These are phyloP conservation scores for Bambusicola thoracicus DNA, from an alignment of 2,113 vertebrate genomes.

Conservation along the genomic window DNA sequence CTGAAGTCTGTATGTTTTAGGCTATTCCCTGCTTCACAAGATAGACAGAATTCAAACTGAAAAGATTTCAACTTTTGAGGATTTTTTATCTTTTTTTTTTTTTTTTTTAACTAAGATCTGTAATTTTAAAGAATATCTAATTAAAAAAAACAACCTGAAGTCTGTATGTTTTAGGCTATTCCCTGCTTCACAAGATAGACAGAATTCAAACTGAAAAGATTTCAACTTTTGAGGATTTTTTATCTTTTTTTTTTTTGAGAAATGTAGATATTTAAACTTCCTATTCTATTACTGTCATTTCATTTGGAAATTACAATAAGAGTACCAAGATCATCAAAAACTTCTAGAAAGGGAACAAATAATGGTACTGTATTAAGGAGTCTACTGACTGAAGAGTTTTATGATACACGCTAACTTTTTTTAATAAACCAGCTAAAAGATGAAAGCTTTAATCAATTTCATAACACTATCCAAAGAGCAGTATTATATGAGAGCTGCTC, in stretches of 20 bases:
- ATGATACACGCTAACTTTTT: neutral
- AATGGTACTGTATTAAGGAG: neutral
- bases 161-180: neutral
- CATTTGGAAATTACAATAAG: neutral
- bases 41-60: neutral
- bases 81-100: too few relatives aligned
- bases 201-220: neutral
- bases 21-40: neutral
- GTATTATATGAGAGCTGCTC: too few relatives aligned
- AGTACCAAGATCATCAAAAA: neutral
- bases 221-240: neutral
- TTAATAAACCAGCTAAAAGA: neutral
- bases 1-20: neutral
- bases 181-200: neutral
- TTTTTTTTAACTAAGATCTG: neutral
- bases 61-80: neutral
- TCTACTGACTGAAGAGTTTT: neutral
- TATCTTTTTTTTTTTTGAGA: neutral
- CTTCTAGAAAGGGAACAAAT: neutral
- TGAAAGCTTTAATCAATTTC: neutral
- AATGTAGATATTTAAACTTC: neutral
- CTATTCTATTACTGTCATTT: neutral
- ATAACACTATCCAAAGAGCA: neutral
- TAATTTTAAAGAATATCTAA: neutral
- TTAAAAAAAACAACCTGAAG: neutral